A percentile compares a stretch with the other conserved stretches of the same genome.
phyloP scores from a whole-genome alignment of 92 coral and sea anemone species.

The Actinostola sp. region DNA sequence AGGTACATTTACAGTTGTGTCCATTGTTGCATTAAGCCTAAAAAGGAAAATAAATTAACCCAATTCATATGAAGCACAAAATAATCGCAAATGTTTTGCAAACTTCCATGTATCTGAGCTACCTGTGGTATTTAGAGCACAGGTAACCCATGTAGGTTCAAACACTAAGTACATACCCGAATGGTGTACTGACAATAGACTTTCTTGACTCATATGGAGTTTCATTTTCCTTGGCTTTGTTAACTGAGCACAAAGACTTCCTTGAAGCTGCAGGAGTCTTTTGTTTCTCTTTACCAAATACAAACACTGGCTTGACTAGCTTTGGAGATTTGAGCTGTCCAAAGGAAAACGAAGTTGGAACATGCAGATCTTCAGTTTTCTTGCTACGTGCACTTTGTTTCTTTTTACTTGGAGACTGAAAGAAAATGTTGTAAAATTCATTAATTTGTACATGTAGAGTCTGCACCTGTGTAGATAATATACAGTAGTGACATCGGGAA shows the following conservation, averaged over 20 bases:
- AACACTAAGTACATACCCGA: conserved; percentile 48
- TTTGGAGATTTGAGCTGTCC: conserved; percentile 72
- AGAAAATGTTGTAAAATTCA: not conserved
- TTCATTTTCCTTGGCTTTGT: conserved; percentile 50
- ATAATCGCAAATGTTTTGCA: no score
- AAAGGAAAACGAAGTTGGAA: conserved; percentile 41
- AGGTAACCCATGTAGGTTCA: not conserved
- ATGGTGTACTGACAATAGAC: conserved; percentile 65
- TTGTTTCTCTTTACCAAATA: conserved; percentile 17
- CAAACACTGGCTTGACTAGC: conserved; percentile 34
- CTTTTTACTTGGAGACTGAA: conserved; percentile 21
- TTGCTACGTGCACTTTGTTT: not conserved
- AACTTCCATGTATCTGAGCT: no score
- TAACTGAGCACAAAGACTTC: conserved; percentile 45
- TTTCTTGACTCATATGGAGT: conserved; percentile 62
- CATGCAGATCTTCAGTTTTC: not conserved
- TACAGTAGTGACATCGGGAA: no score
- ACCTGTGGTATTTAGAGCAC: not conserved
- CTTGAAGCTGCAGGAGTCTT: conserved; percentile 53
- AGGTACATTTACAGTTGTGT: conserved; percentile 54
- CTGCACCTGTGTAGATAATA: no score
- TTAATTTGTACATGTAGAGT: not conserved
- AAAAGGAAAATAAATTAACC: not conserved
- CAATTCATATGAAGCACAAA: not conserved
- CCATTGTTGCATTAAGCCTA: conserved; percentile 3